Percentiles rank a stretch among this genome's conserved stretches.
phyloP scores from a whole-genome alignment of 2,888 invertebrate genomes.

The Cheilosia scutellata region DNA sequence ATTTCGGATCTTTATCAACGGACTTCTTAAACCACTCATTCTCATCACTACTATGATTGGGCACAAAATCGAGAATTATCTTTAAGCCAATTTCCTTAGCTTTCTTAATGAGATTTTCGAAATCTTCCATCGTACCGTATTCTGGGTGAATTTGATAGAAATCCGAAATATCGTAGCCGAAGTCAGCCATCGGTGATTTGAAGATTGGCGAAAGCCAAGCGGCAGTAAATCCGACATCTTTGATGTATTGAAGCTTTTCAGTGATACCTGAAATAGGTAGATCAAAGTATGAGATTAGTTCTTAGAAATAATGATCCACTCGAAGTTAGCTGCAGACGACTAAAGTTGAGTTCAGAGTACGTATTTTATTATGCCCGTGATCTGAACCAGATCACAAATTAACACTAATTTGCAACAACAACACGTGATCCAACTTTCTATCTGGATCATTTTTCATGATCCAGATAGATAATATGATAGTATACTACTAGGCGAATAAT shows the following conservation, averaged over 20 bases:
- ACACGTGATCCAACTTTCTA: too few species aligned
- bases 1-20: conserved; percentile 86
- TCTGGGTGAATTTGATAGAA: conserved; percentile 88
- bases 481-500: too few species aligned
- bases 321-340: too few species aligned
- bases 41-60: conserved; percentile 88
- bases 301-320: not conserved
- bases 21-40: conserved; percentile 93
- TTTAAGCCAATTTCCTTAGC: conserved; percentile 85
- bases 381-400: too few species aligned
- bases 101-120: conserved; percentile 86
- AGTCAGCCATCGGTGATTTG: conserved; percentile 90
- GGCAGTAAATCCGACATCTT: conserved; percentile 88
- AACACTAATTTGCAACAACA: too few species aligned
- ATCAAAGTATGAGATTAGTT: conserved; percentile 46
- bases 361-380: too few species aligned
- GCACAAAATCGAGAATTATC: conserved; percentile 85
- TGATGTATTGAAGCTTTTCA: conserved; percentile 87
- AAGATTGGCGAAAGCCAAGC: conserved; percentile 91
- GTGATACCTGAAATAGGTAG: conserved; percentile 86
- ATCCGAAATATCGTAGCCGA: conserved; percentile 91
- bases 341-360: too few species aligned
- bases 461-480: too few species aligned
- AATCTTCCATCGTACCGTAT: conserved; percentile 90
- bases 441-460: too few species aligned